A percentile compares a stretch with the other conserved stretches of the same genome.
Evolutionary conservation across 2,888 invertebrate species (phyloP).

Genomic region (Agriotes lineatus): DNA sequence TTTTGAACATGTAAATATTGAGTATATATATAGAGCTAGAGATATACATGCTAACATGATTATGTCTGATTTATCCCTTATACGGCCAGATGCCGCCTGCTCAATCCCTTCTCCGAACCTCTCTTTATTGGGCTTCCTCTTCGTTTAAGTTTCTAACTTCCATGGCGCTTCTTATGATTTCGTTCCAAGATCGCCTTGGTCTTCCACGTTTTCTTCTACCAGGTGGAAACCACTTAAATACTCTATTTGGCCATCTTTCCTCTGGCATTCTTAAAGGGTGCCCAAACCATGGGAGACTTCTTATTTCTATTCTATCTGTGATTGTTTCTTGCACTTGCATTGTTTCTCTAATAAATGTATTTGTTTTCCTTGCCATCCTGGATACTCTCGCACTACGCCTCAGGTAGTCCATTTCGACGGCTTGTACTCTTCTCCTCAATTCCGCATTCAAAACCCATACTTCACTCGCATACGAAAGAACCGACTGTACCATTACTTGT

Average conservation of each 20-base stretch:
- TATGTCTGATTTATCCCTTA: too few relatives aligned
- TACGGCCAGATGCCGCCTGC: too few relatives aligned
- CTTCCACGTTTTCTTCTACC: not conserved
- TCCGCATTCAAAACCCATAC: not conserved
- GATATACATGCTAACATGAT: too few relatives aligned
- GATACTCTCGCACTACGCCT: conserved; percentile 18
- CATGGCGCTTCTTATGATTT: too few relatives aligned
- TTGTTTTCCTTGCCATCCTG: not conserved
- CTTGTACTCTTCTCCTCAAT: not conserved
- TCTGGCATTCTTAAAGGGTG: conserved; percentile 4
- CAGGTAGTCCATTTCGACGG: conserved; percentile 23
- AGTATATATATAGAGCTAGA: too few relatives aligned
- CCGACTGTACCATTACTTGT: not conserved
- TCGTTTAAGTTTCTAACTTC: too few relatives aligned
- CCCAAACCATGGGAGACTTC: conserved; percentile 5
- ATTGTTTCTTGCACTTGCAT: conserved; percentile 13
- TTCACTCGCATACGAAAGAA: not conserved
- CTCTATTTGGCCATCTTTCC: not conserved
- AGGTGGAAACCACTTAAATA: not conserved
- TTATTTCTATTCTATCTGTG: conserved; percentile 18
- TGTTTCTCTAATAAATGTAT: conserved; percentile 21
- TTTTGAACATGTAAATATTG: too few relatives aligned
- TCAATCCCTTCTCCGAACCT: too few relatives aligned
- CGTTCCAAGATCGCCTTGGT: not conserved
- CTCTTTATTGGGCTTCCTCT: too few relatives aligned